Conservation (phyloP, 2,888 invertebrate genomes). For the Rhyacophila evoluta region DNA sequence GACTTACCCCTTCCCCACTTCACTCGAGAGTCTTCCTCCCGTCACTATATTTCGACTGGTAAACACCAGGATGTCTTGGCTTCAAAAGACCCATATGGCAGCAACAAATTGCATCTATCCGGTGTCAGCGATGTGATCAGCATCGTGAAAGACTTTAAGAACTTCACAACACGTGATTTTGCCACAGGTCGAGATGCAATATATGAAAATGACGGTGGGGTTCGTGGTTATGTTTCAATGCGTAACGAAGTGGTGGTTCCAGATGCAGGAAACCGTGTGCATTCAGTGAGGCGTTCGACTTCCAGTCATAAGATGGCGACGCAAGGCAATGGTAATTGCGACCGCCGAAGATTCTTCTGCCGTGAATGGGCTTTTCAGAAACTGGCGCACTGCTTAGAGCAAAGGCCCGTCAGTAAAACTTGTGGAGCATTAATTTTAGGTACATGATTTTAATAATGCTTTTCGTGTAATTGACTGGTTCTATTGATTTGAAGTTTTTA, state of each 20-base stretch:
- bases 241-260: conserved; percentile 48
- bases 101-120: background rate
- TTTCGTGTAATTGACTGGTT: too few species aligned
- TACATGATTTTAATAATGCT: conserved; percentile 34
- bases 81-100: background rate
- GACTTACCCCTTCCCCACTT: background rate
- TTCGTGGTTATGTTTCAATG: conserved; percentile 42
- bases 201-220: conserved; percentile 52
- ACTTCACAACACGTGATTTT: conserved; percentile 34
- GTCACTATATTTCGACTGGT: background rate
- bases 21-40: background rate
- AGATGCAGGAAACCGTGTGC: conserved; percentile 47
- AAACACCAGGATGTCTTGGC: background rate
- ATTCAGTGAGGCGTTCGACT: conserved; percentile 65
- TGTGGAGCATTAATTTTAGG: conserved; percentile 91
- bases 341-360: conserved; percentile 85
- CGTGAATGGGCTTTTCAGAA: conserved; percentile 98
- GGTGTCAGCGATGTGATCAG: background rate
- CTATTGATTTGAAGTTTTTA: too few species aligned
- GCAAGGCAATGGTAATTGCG: conserved; percentile 61
- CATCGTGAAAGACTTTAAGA: conserved; percentile 13
- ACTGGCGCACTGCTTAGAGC: conserved; percentile 90
- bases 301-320: conserved; percentile 63
- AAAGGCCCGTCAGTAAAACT: conserved; percentile 84
- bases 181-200: conserved; percentile 49